phyloP scores from a whole-genome alignment of 1,140 invertebrate genomes.

The Drosophila ogumai region DNA sequence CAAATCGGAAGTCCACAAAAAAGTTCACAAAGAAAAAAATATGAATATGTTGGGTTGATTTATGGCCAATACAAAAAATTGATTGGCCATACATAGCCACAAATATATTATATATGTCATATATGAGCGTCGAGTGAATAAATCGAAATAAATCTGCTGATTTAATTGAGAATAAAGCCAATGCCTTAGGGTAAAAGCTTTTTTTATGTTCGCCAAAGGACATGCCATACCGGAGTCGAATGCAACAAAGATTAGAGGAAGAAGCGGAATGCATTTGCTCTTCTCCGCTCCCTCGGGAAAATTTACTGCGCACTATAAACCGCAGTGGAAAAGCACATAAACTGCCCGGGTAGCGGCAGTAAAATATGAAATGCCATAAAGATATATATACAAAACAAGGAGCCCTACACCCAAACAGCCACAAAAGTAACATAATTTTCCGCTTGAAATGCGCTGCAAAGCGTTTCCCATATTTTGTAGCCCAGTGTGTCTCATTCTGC shows the following conservation, averaged over 20 bases:
- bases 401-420: constrained; percentile 34
- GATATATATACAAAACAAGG: constrained; percentile 37
- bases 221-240: not conserved
- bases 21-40: constrained; percentile 17
- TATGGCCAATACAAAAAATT: constrained; percentile 33
- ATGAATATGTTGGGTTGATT: constrained; percentile 27
- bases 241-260: constrained; percentile 37
- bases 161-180: constrained; percentile 45
- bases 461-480: constrained; percentile 54
- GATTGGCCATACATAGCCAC: constrained; percentile 21
- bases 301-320: constrained; percentile 43
- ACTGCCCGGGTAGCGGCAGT: constrained; percentile 28
- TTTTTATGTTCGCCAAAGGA: constrained; percentile 18
- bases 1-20: constrained; percentile 23
- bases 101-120: not conserved
- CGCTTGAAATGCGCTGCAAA: constrained; percentile 59
- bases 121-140: constrained; percentile 12
- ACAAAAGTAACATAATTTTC: constrained; percentile 75
- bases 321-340: constrained; percentile 21
- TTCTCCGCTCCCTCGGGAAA: not conserved
- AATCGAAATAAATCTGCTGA: constrained; percentile 27
- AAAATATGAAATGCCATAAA: constrained; percentile 71
- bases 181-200: not conserved
- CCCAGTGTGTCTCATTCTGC: constrained; percentile 29
- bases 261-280: constrained; percentile 16